Evolutionary conservation across 2,113 vertebrate genomes (phyloP).

Genomic region (Charadrius vociferus): DNA sequence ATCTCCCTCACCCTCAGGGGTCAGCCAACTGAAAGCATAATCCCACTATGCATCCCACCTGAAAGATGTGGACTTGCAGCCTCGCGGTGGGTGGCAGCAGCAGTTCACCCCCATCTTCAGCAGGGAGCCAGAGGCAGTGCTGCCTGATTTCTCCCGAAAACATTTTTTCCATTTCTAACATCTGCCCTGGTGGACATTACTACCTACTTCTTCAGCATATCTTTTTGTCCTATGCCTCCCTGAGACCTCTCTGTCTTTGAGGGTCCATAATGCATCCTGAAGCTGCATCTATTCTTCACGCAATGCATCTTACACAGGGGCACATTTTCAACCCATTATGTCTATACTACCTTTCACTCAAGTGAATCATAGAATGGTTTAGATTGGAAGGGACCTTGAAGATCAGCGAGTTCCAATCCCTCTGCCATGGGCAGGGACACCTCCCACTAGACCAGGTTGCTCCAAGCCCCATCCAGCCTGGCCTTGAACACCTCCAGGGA

Average conservation of each 20-base stretch:
- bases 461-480: no score
- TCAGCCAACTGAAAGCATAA: neutral
- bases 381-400: no score
- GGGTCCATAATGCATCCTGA: neutral
- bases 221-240: neutral
- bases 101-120: neutral
- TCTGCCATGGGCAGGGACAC: no score
- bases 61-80: neutral
- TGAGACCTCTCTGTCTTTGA: neutral
- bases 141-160: neutral
- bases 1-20: neutral
- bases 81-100: neutral
- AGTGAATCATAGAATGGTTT: neutral
- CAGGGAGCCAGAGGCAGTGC: neutral
- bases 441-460: no score
- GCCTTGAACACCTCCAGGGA: no score
- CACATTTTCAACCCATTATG: neutral
- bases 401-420: no score
- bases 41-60: neutral
- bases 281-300: neutral
- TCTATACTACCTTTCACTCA: neutral
- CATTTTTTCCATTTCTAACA: neutral
- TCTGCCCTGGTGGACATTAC: neutral
- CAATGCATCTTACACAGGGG: fast-evolving
- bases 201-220: neutral